Evolutionary conservation across 2,797 vertebrate species (phyloP), one percentile per base, ranked within the genome.

Genomic region (Acanthurus tractus): DNA sequence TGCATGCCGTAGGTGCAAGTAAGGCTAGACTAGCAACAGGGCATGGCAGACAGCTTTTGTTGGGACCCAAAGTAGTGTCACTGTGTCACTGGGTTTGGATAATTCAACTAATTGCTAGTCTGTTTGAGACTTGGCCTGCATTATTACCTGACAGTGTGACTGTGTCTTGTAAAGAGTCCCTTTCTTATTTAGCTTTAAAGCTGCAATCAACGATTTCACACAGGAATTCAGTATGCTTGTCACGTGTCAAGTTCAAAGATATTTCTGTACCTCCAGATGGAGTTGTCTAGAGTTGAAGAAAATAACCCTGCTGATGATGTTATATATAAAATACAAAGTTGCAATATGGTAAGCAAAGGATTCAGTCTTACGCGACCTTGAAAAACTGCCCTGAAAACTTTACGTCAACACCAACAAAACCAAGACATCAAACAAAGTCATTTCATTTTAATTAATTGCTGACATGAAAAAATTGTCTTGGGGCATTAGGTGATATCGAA

Each of bases 1-100:
- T 56, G 42, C 13, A 20, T 38, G 40, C 77, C 25, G 48, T 38
- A 85, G 84, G 76, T 87, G 70, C 14, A 23, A 71, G 6, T 1
- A 0, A 70, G 6, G 58, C 18, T 50, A 36, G 36, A 68, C 68
- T 54, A 45, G 29, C 29, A 34, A 34, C 29, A 34, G 29, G 29
- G 29, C 29, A 34, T 34, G 29, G 6, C 29, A 34, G 29, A 44
- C 18, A 66, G 45, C 49, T 45, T 40, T 18, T 59, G 25, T 14
- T 6, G 15, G n/a, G 62, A 15, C 8, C n/a, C 17, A 36, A n/a
- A 34, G 29, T 34, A 34, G 29, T 34, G 29, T 34, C 29, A 34
- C 29, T 34, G 29, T 34, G 13, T n/a, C 42, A 59, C 38, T 58
- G 55, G 5, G 8, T 25, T 49, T 48, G 23, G 12, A 12, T 50